Conservation (phyloP, 2,113 vertebrate species). For the Dicrurus megarhynchus region DNA sequence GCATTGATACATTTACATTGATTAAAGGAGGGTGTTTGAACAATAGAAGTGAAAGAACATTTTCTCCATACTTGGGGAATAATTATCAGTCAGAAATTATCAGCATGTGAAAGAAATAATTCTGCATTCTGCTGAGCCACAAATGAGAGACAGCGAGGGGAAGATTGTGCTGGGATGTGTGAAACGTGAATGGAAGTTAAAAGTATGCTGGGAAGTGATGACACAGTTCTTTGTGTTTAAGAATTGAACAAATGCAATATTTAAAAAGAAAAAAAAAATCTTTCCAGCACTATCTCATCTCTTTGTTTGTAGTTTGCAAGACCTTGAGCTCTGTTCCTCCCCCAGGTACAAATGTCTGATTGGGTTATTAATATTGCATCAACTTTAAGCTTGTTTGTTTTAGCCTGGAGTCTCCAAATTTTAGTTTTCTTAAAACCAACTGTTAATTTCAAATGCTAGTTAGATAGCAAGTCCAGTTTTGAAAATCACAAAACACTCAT, state of each 20-base stretch:
- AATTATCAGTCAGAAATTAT: neutral
- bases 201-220: neutral
- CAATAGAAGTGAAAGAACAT: neutral
- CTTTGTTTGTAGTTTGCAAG: conserved; percentile 49
- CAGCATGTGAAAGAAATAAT: neutral
- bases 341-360: conserved; percentile 52
- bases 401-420: conserved; percentile 22
- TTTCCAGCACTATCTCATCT: neutral
- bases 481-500: neutral
- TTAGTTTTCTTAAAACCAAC: conserved; percentile 16
- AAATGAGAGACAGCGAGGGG: neutral
- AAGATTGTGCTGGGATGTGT: neutral
- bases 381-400: conserved; percentile 52
- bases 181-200: neutral
- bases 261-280: neutral
- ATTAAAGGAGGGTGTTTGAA: neutral
- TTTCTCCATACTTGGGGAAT: neutral
- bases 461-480: neutral
- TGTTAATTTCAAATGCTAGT: neutral
- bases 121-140: neutral
- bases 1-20: neutral
- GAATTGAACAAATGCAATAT: neutral
- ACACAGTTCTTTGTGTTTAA: neutral
- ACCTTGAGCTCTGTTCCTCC: conserved; percentile 69
- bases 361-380: conserved; percentile 71